Evolutionary conservation across 1,140 invertebrate genomes (phyloP).

Genomic region (Saccostrea echinata): DNA sequence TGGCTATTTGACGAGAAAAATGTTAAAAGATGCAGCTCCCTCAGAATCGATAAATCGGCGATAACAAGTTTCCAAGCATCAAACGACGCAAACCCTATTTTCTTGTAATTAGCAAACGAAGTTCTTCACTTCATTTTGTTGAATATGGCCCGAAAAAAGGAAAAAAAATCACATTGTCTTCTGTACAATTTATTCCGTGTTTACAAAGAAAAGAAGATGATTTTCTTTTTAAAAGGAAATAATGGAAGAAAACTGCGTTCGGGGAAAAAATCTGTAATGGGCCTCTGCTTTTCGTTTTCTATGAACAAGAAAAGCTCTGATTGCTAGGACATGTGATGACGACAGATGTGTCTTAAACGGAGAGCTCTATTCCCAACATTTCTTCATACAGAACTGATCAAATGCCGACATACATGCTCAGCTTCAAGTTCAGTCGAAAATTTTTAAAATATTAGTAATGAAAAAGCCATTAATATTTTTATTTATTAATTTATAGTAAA

Average conservation of each 20-base stretch:
- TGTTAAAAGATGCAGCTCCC: constrained; percentile 25
- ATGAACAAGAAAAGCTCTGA: background rate
- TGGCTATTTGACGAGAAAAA: constrained; percentile 48
- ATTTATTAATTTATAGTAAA: too few species aligned
- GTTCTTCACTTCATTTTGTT: constrained; percentile 44
- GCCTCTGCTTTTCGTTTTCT: background rate
- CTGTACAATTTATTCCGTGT: constrained; percentile 23
- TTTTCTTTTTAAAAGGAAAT: constrained; percentile 20
- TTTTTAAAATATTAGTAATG: too few species aligned
- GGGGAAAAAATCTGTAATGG: background rate
- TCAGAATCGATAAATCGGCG: constrained; percentile 44
- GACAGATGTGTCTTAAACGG: too few species aligned
- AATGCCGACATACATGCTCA: too few species aligned
- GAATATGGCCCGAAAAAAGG: constrained; percentile 31
- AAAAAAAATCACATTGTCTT: constrained; percentile 21
- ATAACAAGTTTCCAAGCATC: constrained; percentile 52
- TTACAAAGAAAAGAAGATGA: constrained; percentile 5
- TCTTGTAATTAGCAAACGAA: constrained; percentile 55
- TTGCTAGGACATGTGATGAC: too few species aligned
- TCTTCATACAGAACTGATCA: too few species aligned
- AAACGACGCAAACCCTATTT: constrained; percentile 50
- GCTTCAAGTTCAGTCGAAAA: too few species aligned
- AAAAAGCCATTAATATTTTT: too few species aligned
- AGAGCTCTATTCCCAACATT: too few species aligned
- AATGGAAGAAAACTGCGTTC: background rate